Evolutionary conservation across 2,797 vertebrate species (phyloP).

Genomic region (Myotis planiceps): DNA sequence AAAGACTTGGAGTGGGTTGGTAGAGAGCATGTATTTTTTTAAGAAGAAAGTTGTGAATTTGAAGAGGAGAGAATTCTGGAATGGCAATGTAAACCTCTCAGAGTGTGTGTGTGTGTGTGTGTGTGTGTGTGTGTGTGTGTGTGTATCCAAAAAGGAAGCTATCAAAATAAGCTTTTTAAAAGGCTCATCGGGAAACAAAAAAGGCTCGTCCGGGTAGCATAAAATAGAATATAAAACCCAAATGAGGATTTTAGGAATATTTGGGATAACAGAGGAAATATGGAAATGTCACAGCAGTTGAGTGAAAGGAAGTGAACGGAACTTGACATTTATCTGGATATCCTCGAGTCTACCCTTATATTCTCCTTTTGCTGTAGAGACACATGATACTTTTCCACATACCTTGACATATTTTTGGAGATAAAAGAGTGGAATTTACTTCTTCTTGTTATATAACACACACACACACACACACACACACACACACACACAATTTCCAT

Average conservation of each 20-base stretch:
- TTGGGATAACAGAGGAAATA: not conserved
- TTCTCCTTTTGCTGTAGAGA: not conserved
- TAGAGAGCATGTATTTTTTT: not conserved
- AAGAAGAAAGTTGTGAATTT: not conserved
- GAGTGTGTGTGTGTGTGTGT: not conserved
- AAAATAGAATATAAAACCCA: not conserved
- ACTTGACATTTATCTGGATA: not conserved
- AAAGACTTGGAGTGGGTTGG: not conserved
- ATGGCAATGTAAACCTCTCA: not conserved
- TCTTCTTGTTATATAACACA: not conserved
- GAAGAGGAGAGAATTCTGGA: not conserved
- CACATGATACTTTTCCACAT: not conserved
- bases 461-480: not conserved
- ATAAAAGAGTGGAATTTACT: not conserved
- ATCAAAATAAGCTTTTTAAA: slow-evolving; percentile 3
- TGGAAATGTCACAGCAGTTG: not conserved
- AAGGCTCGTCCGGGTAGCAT: not conserved
- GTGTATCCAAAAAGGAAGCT: not conserved
- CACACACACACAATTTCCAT: not conserved
- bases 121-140: not conserved
- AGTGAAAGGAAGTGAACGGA: slow-evolving; percentile 2
- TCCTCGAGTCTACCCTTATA: not conserved
- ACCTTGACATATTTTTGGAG: not conserved
- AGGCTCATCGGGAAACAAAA: not conserved
- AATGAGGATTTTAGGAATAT: not conserved